Evolutionary conservation across 2,113 vertebrate species (phyloP).

Genomic region (Natator depressus): DNA sequence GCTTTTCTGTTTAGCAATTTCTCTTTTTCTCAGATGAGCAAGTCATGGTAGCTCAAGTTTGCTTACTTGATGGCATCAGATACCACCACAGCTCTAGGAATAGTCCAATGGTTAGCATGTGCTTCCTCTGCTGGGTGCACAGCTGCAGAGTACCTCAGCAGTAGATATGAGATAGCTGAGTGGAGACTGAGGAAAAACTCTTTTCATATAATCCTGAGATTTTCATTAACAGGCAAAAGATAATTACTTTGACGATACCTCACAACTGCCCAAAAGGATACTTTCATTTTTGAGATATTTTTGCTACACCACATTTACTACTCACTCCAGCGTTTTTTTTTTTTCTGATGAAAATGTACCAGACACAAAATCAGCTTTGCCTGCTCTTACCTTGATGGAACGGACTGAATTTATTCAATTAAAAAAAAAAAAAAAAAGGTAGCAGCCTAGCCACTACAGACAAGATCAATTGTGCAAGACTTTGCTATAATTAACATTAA

Average conservation of each 20-base stretch:
- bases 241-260: not conserved
- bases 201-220: not conserved
- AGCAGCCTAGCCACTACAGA: not conserved
- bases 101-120: not conserved
- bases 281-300: not conserved
- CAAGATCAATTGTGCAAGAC: not conserved
- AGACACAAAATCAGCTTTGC: not conserved
- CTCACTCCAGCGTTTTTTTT: not conserved
- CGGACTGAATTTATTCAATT: not conserved
- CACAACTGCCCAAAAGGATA: not conserved
- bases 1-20: not conserved
- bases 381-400: not conserved
- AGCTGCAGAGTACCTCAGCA: not conserved
- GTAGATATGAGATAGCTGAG: not conserved
- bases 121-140: not conserved
- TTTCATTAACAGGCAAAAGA: not conserved
- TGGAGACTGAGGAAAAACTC: not conserved
- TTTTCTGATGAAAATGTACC: not conserved
- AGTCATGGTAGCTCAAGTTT: not conserved
- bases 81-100: not conserved
- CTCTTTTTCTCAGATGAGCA: not conserved
- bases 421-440: not conserved
- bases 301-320: not conserved
- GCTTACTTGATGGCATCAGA: not conserved
- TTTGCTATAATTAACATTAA: not conserved